Conservation (phyloP, 2,888 invertebrate genomes). For the Drosophila atroscutellata region DNA sequence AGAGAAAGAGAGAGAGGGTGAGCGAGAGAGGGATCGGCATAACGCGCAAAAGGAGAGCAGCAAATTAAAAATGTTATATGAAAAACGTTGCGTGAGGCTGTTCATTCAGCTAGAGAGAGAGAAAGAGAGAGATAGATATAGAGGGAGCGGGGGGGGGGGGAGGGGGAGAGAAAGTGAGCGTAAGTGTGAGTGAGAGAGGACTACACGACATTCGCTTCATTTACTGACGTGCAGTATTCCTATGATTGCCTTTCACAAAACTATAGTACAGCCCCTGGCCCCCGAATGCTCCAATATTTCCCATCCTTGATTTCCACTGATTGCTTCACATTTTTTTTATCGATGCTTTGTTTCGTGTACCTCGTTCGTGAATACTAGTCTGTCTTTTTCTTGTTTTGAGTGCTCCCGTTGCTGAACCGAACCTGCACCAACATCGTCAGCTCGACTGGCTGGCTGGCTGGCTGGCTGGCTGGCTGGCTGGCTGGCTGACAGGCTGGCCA, state of each 20-base stretch:
- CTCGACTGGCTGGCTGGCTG: background rate
- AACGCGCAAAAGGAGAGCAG: constrained; percentile 53
- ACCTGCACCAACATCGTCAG: background rate
- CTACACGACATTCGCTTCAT: constrained; percentile 54
- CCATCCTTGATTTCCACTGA: constrained; percentile 38
- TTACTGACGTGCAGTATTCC: constrained; percentile 76
- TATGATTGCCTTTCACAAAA: constrained; percentile 69
- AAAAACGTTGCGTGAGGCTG: constrained; percentile 57
- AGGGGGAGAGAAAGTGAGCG: background rate
- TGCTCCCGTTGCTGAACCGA: background rate
- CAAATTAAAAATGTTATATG: constrained; percentile 71
- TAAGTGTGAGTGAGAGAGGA: background rate
- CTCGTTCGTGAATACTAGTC: constrained; percentile 24
- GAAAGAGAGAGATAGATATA: background rate
- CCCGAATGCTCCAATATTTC: background rate
- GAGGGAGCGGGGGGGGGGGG: background rate
- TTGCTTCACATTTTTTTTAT: constrained; percentile 70
- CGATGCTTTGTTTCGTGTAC: constrained; percentile 64
- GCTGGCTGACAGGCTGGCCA: background rate
- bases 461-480: constrained; percentile 8
- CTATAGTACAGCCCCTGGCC: constrained; percentile 18
- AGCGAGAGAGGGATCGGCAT: constrained; percentile 15
- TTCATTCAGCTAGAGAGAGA: constrained; percentile 2
- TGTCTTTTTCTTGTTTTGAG: background rate
- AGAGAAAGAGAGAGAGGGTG: constrained; percentile 3